A percentile compares a stretch with the other conserved stretches of the same genome.
Evolutionary conservation across 1,140 invertebrate genomes (phyloP).

Genomic region (Zaprionus taronus): DNA sequence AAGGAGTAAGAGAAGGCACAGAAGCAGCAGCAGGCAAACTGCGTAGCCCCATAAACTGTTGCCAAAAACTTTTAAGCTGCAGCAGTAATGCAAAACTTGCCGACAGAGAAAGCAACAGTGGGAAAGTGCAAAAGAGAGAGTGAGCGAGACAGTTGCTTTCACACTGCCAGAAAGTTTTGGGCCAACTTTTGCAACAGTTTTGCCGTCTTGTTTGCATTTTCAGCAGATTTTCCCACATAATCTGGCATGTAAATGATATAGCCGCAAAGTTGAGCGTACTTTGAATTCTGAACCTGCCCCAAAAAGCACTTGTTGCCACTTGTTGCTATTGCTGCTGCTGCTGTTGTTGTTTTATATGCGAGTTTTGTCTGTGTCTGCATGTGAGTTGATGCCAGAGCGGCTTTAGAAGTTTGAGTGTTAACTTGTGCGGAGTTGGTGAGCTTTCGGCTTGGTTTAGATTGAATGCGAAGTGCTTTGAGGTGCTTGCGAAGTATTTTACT

Average conservation of each 20-base stretch:
- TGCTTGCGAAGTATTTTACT: background rate
- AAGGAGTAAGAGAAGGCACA: background rate
- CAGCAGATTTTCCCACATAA: constrained; percentile 51
- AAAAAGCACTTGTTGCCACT: constrained; percentile 36
- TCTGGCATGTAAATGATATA: constrained; percentile 71
- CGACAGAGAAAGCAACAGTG: background rate
- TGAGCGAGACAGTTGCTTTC: constrained; percentile 41
- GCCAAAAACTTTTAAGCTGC: constrained; percentile 80
- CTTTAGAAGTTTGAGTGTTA: background rate
- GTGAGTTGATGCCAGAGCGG: background rate
- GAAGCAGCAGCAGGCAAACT: constrained; percentile 13
- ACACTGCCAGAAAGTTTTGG: constrained; percentile 51
- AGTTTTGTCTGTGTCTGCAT: background rate
- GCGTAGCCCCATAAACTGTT: constrained; percentile 57
- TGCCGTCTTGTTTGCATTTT: constrained; percentile 51
- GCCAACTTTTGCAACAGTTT: constrained; percentile 61
- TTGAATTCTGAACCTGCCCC: constrained; percentile 45
- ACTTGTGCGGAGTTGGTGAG: background rate
- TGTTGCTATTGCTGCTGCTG: constrained; percentile 35
- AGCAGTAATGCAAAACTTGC: constrained; percentile 56
- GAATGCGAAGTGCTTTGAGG: background rate
- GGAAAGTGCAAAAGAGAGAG: background rate
- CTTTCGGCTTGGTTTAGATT: background rate
- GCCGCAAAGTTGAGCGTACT: constrained; percentile 66
- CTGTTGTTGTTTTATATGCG: constrained; percentile 7